phyloP scores from a whole-genome alignment of 2,113 vertebrate genomes.

The Notarius lentiginosus region DNA sequence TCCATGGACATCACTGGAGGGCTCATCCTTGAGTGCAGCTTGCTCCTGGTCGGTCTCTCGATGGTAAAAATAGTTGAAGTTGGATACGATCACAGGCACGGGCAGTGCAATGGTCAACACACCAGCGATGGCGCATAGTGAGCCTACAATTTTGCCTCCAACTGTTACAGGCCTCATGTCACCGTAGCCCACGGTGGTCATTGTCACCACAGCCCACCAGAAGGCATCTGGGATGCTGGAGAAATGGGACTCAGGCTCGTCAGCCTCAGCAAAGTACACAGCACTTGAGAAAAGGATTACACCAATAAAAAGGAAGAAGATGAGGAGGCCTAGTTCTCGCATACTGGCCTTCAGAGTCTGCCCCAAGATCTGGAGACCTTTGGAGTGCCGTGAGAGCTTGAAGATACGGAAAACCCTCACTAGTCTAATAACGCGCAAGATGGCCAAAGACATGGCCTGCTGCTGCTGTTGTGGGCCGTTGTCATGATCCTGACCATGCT shows the following conservation, averaged over 20 bases:
- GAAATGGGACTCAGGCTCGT: constrained; percentile 90
- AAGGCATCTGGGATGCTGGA: constrained; percentile 97
- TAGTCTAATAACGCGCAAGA: constrained; percentile 90
- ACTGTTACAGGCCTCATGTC: constrained; percentile 94
- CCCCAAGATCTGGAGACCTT: constrained; percentile 93
- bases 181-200: constrained; percentile 96
- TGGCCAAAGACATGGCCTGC: constrained; percentile 95
- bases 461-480: constrained; percentile 82
- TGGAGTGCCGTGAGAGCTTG: constrained; percentile 93
- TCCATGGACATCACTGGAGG: constrained; percentile 60
- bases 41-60: constrained; percentile 92
- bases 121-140: constrained; percentile 91
- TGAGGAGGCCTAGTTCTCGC: constrained; percentile 91
- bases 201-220: constrained; percentile 98
- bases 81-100: constrained; percentile 94
- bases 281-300: constrained; percentile 98
- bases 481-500: constrained; percentile 72
- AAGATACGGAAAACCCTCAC: constrained; percentile 95
- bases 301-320: constrained; percentile 97
- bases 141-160: constrained; percentile 95
- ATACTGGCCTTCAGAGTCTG: constrained; percentile 95
- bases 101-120: constrained; percentile 95
- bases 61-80: constrained; percentile 99
- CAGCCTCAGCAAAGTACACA: constrained; percentile 90
- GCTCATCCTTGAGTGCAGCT: constrained; percentile 81